Base-by-base conservation (phyloP, 2,888 invertebrate genomes). In the Helleia helle region DNA sequence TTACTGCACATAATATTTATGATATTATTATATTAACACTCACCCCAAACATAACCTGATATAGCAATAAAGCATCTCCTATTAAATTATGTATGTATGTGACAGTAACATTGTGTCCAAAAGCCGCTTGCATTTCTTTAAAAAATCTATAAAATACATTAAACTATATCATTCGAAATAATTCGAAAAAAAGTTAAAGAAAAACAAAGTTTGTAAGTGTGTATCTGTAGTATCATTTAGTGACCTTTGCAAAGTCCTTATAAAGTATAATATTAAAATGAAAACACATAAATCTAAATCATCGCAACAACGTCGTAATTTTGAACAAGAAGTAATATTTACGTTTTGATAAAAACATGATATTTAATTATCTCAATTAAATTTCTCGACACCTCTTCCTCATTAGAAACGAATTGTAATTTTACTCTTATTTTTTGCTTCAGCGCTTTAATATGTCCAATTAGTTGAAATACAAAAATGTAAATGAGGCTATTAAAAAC, bases 31-130 rank as follows among this genome's bases (percentile, higher is more conserved):
- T 37, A 28, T 17, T 13, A 24, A 37, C 26, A 34, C 40, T 28
- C 47, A 68, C 66, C 38, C 60, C 58, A 40, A 52, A 49, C 57
- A 62, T 61, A 11, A 66, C 38, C 42, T 62, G 58, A 43, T 63
- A 68, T 2, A 69, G 43, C 1, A 65, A 42, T 7, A 69, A 41
- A 22, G 65, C 62, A 14, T 67, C 68, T 5, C 56, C 57, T 11
- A 66, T 7, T 9, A 67, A 52, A 42, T 69, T 69, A 24, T 65
- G 60, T 6, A 58, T 36, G 43, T 69, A 69, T 30, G 58, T 59
- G 2, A 53, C 48, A 2, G 60, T 46, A 0, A 66, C 55, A 37
- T 61, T 62, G 0, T 57, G 30, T 7, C 67, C 66, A 43, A 64
- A 69, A 0, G 59, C 59, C 2, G 50, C 36, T 50, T 65, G 52